Conservation (phyloP, 1,140 invertebrate species). For the Grapholita molesta region DNA sequence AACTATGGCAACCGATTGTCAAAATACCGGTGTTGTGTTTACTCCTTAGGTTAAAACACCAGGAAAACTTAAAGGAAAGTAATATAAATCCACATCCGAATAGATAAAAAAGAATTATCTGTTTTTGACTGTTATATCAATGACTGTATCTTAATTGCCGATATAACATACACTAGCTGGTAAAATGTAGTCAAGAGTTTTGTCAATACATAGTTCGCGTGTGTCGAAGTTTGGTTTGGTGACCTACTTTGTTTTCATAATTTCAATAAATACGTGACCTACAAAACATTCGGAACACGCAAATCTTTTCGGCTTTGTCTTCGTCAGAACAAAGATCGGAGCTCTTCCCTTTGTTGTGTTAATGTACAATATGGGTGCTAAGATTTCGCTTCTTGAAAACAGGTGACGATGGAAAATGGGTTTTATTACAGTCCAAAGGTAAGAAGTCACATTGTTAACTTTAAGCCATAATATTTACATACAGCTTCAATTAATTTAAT, state of each 20-base stretch:
- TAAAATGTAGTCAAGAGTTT: slow-evolving; percentile 24
- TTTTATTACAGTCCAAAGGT: slow-evolving; percentile 29
- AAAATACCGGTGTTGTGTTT: slow-evolving; percentile 26
- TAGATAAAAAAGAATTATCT: background rate
- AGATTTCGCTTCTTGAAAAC: slow-evolving; percentile 17
- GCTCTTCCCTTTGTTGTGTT: slow-evolving; percentile 22
- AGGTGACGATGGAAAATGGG: slow-evolving; percentile 44
- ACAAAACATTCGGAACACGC: slow-evolving; percentile 2
- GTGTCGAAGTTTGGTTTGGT: background rate
- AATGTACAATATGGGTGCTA: background rate
- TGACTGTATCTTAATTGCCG: background rate
- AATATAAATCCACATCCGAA: background rate
- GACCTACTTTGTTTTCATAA: slow-evolving; percentile 7
- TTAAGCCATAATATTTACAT: background rate
- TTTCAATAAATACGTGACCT: slow-evolving; percentile 5
- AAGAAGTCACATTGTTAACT: background rate
- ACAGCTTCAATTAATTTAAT: slow-evolving; percentile 2
- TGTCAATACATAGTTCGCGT: slow-evolving; percentile 30
- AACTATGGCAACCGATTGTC: slow-evolving; percentile 28
- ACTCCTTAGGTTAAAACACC: background rate
- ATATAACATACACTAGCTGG: background rate
- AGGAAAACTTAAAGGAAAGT: background rate
- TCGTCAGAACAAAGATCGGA: background rate
- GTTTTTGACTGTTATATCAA: background rate
- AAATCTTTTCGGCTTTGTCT: background rate